Conservation (phyloP, 2,797 vertebrate species). For the Neosalanx taihuensis region DNA sequence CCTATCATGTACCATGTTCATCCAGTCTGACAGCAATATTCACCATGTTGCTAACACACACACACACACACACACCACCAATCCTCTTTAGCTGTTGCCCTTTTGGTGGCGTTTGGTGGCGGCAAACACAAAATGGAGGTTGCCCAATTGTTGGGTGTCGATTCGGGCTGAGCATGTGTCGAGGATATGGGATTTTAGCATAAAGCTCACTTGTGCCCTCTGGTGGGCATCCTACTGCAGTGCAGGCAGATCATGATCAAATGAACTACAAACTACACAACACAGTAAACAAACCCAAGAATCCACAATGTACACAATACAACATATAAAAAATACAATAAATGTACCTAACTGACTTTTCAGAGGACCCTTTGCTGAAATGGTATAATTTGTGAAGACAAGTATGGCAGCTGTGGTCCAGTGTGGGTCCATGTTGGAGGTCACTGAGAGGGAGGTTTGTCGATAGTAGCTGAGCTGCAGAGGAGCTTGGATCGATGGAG, state of each 20-base stretch:
- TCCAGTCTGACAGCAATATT: neutral
- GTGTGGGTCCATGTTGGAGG: neutral
- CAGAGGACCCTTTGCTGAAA: too few relatives aligned
- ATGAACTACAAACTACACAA: neutral
- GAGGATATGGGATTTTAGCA: neutral
- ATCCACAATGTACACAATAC: too few relatives aligned
- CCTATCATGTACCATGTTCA: neutral
- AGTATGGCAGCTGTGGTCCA: too few relatives aligned
- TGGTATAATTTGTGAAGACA: too few relatives aligned
- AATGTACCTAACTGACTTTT: too few relatives aligned
- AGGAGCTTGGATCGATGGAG: neutral
- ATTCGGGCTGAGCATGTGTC: constrained; percentile 4
- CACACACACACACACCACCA: neutral
- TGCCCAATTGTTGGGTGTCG: constrained; percentile 24
- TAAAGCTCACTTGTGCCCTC: constrained; percentile 32
- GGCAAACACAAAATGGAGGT: constrained; percentile 46
- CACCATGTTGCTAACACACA: too few relatives aligned
- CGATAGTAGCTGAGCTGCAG: neutral
- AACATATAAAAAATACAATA: too few relatives aligned
- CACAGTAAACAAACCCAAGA: neutral
- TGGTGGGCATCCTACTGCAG: constrained; percentile 30
- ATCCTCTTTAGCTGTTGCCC: neutral
- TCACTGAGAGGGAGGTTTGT: neutral
- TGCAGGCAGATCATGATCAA: neutral
- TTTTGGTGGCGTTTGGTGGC: constrained; percentile 11